Base-by-base conservation (phyloP, 2,888 invertebrate species). In the Galerucella calmariensis region DNA sequence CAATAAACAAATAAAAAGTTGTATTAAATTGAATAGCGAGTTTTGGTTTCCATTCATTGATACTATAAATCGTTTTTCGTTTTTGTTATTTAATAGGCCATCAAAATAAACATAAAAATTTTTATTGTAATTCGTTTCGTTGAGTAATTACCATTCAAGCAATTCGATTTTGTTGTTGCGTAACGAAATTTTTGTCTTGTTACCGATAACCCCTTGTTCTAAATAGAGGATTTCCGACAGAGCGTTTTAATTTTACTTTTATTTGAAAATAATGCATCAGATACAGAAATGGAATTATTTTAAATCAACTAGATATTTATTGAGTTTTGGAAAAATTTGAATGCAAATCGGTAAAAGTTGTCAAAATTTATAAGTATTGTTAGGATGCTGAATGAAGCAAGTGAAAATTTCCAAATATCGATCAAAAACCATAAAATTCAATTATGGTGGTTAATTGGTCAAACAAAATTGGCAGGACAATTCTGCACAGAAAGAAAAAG, bases 101-200 rank as follows among this genome's bases (percentile, higher is more conserved):
- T 61, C 27, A 61, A 61, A 61, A 59, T 59, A 59, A 59, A 59
- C 59, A 59, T 53, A 4, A 53, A 20, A 53, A 56, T 56, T 56
- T 41, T 56, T 16, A 56, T 56, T 56, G 56, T 56, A 56, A 20
- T 20, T 56, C 56, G 16, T 56, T 56, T 16, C 9, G 20, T 16
- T 20, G 20, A 20, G 9, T 56, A 20, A 56, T 56, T 56, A 56
- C 20, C 16, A 10, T 56, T 20, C 10, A 56, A 56, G 56, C 16
- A 20, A 56, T 56, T 56, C 11, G 20, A 56, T 56, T 56, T 16
- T 16, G 5, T 56, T 56, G 20, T 56, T 56, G 20, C 56, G 16
- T 56, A 56, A 56, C 53, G n/a, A 20, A 16, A 20, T 56, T 56
- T 56, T 56, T 56, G 16, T 56, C 11, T 20, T 56, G 20, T 20